Base-by-base conservation (phyloP, 2,888 invertebrate genomes). In the Junonia oenone region DNA sequence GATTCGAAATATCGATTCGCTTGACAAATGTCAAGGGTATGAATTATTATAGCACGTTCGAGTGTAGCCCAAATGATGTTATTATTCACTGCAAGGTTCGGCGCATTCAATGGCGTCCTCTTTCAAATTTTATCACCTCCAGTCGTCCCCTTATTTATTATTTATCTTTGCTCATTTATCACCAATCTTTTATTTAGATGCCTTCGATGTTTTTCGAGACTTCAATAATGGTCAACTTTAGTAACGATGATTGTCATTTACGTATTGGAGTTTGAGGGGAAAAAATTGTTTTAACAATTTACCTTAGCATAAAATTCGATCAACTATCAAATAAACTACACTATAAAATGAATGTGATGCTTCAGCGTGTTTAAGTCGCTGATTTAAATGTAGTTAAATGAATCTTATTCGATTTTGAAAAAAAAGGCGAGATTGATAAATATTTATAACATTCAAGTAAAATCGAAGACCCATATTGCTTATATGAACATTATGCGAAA, bases 131-230 rank as follows among this genome's bases (percentile, higher is more conserved):
- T 40, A 40, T 40, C 17, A n/a, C 19, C 11, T 11, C n/a, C n/a
- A 40, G 38, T n/a, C 38, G 19, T 17, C n/a, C 38, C 38, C n/a
- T 19, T 40, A 19, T 40, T 40, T 40, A 40, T 40, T 40, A 40
- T 40, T 40, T 40, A 40, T 40, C 38, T 11, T 38, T 40, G 19
- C 1, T 19, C 17, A 40, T 11, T 40, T 40, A 40, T 40, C 38
- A 40, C 38, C 38, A 40, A 40, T 40, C 11, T 40, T 38, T 38
- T 40, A 19, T 38, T 11, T 6, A 17, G n/a, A 19, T 4, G 13
- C 17, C 9, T n/a, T n/a, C 15, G 38, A n/a, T 40, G 15, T 40
- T 11, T 40, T 11, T 40, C n/a, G 9, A 19, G 17, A 11, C 19
- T 17, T 11, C 3, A 19, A 11, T n/a, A 19, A 15, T 40, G 11